Evolutionary conservation across 2,113 vertebrate species (phyloP).

Genomic region (Spea bombifrons): DNA sequence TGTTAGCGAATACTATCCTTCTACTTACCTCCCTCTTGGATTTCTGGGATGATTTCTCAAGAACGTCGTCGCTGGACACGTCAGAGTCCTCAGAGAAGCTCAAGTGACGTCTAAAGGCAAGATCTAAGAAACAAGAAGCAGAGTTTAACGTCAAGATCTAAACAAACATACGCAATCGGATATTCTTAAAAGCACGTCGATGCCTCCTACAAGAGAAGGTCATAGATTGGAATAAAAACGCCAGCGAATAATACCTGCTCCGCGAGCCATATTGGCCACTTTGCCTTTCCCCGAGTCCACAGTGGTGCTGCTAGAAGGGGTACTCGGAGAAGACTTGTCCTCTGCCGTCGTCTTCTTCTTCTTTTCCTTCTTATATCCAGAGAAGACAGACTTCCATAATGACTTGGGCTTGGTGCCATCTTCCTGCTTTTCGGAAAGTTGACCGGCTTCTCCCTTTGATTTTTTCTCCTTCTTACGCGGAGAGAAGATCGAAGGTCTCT

Average conservation of each 20-base stretch:
- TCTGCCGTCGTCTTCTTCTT: conserved; percentile 79
- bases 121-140: conserved; percentile 63
- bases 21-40: conserved; percentile 84
- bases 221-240: too few relatives aligned
- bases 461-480: conserved; percentile 96
- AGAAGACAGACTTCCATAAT: conserved; percentile 93
- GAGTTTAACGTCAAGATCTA: too few relatives aligned
- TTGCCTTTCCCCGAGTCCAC: conserved; percentile 81
- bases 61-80: conserved; percentile 89
- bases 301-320: conserved; percentile 83
- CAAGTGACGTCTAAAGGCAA: conserved; percentile 80
- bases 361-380: conserved; percentile 94
- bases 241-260: conserved; percentile 68
- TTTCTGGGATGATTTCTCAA: conserved; percentile 90
- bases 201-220: too few relatives aligned
- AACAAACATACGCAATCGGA: background rate
- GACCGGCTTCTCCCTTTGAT: conserved; percentile 78
- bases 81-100: conserved; percentile 97
- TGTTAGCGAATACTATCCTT: too few relatives aligned
- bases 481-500: conserved; percentile 90
- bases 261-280: conserved; percentile 63
- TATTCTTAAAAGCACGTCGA: too few relatives aligned
- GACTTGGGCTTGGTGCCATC: conserved; percentile 84
- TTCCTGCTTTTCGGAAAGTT: conserved; percentile 71
- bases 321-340: conserved; percentile 83